Conservation (phyloP, 2,113 vertebrate species). For the Gambusia holbrooki region DNA sequence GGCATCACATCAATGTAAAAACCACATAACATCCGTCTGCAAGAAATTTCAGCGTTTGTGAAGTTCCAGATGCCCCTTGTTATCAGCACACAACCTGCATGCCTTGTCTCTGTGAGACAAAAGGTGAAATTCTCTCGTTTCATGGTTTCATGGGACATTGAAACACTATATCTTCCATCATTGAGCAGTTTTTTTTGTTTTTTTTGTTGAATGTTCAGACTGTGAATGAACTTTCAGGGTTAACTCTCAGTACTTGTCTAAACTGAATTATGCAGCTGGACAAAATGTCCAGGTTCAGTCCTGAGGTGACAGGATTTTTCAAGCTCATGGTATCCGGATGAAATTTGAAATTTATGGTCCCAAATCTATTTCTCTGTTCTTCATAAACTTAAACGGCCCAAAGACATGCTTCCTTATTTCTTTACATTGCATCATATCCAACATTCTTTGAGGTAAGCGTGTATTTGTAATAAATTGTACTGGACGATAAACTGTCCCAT, state of each 20-base stretch:
- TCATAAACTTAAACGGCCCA: neutral
- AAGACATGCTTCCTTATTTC: neutral
- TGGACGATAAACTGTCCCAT: no score
- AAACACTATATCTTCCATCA: neutral
- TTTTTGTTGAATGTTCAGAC: neutral
- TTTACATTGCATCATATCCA: neutral
- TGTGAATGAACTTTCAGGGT: neutral
- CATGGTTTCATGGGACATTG: neutral
- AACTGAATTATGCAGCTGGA: neutral
- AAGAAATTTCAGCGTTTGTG: neutral
- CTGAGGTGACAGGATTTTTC: neutral
- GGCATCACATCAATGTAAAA: neutral
- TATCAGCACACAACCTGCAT: neutral
- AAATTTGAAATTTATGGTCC: no score
- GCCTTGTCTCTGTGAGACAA: neutral
- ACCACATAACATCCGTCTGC: neutral
- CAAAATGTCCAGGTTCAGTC: neutral
- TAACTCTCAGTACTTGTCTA: neutral
- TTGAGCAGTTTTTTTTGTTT: neutral
- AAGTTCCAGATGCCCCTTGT: neutral
- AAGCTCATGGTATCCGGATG: neutral
- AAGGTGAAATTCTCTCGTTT: neutral
- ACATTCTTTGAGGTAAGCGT: neutral
- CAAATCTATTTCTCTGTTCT: neutral
- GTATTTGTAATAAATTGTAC: no score